A percentile compares a stretch with the other conserved stretches of the same genome.
phyloP scores from a whole-genome alignment of 2,113 vertebrate genomes.

The Piprites chloris region DNA sequence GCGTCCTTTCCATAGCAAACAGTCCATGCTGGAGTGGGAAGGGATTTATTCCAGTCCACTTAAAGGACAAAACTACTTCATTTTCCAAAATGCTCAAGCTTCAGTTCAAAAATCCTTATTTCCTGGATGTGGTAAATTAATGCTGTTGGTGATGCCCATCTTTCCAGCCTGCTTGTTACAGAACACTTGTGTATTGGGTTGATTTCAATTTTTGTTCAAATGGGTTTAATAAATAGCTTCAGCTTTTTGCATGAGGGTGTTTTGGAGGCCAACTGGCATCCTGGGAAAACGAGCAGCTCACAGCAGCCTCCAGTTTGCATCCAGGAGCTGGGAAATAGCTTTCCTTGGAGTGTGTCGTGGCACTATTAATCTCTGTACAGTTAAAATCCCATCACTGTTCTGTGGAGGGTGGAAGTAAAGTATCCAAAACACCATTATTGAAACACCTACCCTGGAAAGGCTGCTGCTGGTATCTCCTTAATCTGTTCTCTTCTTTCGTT shows the following conservation, averaged over 20 bases:
- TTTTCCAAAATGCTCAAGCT: background rate
- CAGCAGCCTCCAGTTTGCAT: background rate
- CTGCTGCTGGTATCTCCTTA: background rate
- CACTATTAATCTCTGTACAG: background rate
- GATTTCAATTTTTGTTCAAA: background rate
- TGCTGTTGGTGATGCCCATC: background rate
- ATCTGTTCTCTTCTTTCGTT: background rate
- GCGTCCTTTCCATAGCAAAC: background rate
- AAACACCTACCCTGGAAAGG: background rate
- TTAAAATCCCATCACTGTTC: background rate
- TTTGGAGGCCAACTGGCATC: background rate
- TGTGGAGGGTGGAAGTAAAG: background rate
- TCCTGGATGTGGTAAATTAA: background rate
- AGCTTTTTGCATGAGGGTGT: background rate
- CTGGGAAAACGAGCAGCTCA: rapidly evolving
- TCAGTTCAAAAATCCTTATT: background rate
- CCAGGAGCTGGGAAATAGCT: background rate
- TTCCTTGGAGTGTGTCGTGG: background rate
- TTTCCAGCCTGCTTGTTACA: background rate
- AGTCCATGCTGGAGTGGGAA: background rate
- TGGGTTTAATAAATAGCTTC: background rate
- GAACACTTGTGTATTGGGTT: background rate
- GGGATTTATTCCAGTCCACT: background rate
- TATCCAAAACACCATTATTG: background rate
- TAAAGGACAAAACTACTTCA: background rate